Base-by-base conservation (phyloP, 2,113 vertebrate species). In the Ondatra zibethicus region DNA sequence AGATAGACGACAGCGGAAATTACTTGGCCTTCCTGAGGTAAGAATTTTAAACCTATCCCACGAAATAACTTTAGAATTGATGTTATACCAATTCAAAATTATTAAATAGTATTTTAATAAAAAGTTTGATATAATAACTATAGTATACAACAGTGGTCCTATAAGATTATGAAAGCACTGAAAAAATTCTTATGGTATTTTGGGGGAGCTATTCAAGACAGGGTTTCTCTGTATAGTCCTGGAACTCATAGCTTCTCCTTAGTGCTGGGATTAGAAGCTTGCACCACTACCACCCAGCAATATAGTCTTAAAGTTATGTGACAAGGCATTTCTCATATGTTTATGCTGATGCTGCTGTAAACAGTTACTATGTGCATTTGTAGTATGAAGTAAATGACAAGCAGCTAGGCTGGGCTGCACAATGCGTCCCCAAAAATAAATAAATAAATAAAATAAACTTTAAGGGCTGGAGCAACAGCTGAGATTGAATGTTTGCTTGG, bases 1-100 rank as follows among this genome's bases (percentile, higher is more conserved):
- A 84, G 98, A 99, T 94, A 99, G 99, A 95, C 99, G 99, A 61
- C 99, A 99, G 95, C 98, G 99, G 92, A 99, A 99, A 77, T 98
- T 99, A 97, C 99, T 99, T 92, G 99, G 99, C 96, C 98, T 99
- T 96, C 99, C 99, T 73, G 99, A 99, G 98, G 99, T 99, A 97
- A 98, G 95, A 91, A 76, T 91, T 95, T 97, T 97, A 97, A 47
- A 14, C 78, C 19, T 73, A 65, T 87, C 16, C 14, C 88, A 88
- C 88, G 93, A 95, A 96, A 97, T 96, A 73, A 91, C 77, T 93
- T 96, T 81, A 45, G 89, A 89, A 97, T 94, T 70, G 5, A 78
- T 82, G 2, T 31, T 42, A 73, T 50, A 89, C 58, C 93, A 97
- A 86, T 94, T 93, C 76, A 63, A 72, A 72, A 31, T 81, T 88